Base-by-base conservation (phyloP, 1,140 invertebrate genomes). In the Mya arenaria region DNA sequence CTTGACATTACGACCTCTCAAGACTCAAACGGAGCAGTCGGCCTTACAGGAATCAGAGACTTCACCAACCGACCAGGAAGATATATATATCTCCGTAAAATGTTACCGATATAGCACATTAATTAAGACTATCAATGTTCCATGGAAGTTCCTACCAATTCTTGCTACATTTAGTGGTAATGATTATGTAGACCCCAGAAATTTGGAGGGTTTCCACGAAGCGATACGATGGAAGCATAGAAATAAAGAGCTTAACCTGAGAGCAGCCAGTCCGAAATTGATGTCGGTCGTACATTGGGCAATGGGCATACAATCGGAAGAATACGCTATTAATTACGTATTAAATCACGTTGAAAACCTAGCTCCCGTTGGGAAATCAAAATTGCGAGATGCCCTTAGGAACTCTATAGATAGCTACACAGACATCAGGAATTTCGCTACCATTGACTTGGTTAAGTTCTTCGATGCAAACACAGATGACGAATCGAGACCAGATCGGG, bases 91-190 rank as follows among this genome's bases (percentile, higher is more conserved):
- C 52, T 89, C 92, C 39, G 97, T 96, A 84, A 95, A 95, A 91
- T 94, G 97, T 41, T 98, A 96, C 89, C 94, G 95, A 84, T 95
- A 97, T 85, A 89, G 96, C 6, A 93, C 94, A 65, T 91, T 92
- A 37, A 96, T 96, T 28, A 62, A 60, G 1, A 44, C 34, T 10
- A n/a, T n/a, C n/a, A 41, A 56, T 32, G 13, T 32, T 69, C n/a
- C 34, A 6, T 17, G 48, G 1, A 93, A 94, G 17, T 91, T 96
- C 39, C 89, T 98, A 52, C 96, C 97, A 3, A 88, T 98, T 6
- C 93, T 97, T 75, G 96, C 96, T 19, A 95, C 95, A 15, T 85
- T 98, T 8, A 90, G 97, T 25, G 97, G 97, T 3, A 98, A 98
- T 93, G 97, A 98, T 93, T 98, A 96, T 92, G 95, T 97, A n/a